Percentiles rank a stretch among this genome's conserved stretches.
phyloP scores from a whole-genome alignment of 2,113 vertebrate species.

The Grallaria varia region DNA sequence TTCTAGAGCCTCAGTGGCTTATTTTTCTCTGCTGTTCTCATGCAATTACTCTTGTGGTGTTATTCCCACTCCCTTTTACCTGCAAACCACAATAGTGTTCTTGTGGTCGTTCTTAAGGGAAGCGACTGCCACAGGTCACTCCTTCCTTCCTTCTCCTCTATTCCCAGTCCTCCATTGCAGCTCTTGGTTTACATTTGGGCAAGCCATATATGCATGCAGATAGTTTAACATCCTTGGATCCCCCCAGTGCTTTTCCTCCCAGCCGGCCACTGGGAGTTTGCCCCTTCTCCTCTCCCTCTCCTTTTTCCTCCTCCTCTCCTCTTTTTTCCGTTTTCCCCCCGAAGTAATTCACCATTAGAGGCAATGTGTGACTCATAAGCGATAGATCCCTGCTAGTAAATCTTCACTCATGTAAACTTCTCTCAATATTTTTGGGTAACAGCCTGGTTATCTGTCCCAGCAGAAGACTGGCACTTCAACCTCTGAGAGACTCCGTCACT shows the following conservation, averaged over 20 bases:
- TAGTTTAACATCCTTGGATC: rapidly evolving
- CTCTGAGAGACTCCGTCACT: neutral
- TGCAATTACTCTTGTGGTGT: rapidly evolving
- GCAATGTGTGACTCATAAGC: neutral
- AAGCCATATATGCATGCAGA: neutral
- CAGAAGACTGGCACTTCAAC: neutral
- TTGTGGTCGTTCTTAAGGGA: neutral
- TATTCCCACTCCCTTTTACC: neutral
- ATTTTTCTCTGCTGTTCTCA: neutral
- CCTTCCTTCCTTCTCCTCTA: neutral
- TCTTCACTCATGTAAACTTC: neutral
- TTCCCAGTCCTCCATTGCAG: neutral
- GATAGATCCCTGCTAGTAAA: neutral
- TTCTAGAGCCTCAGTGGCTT: neutral
- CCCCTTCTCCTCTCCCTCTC: neutral
- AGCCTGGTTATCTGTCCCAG: neutral
- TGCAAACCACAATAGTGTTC: neutral
- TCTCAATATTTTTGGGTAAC: neutral
- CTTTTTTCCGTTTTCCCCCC: neutral
- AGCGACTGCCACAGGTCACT: neutral
- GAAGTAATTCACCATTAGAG: neutral
- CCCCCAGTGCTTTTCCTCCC: rapidly evolving
- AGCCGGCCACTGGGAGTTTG: neutral
- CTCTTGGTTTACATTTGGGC: neutral
- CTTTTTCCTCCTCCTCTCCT: neutral